Percentiles rank a stretch among this genome's conserved stretches.
Conservation (phyloP, 2,888 invertebrate genomes). For the Phyllotreta cruciferae region DNA sequence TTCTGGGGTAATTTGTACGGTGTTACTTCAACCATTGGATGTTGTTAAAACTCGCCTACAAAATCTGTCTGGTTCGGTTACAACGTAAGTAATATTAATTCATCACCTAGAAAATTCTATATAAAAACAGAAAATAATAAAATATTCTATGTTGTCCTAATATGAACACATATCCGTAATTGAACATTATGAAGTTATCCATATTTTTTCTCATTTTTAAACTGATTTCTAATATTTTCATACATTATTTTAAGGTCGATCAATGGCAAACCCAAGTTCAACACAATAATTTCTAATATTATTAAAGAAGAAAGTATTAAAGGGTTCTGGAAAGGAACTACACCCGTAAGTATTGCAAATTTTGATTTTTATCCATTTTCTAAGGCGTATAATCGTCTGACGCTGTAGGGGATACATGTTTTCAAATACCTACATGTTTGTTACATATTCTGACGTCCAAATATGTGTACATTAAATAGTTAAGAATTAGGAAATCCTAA, state of each 20-base stretch:
- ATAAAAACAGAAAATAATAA: neutral
- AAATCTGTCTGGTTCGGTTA: conserved; percentile 16
- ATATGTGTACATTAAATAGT: too few relatives aligned
- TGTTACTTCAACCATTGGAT: conserved; percentile 28
- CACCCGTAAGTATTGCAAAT: conserved; percentile 18
- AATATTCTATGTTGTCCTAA: too few relatives aligned
- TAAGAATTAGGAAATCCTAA: too few relatives aligned
- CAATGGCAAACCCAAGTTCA: conserved; percentile 5
- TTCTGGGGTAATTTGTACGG: conserved; percentile 25
- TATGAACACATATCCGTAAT: too few relatives aligned
- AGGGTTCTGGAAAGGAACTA: conserved; percentile 31
- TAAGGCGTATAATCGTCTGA: too few relatives aligned
- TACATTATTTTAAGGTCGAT: conserved; percentile 11
- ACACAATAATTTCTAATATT: conserved; percentile 17
- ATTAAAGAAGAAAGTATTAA: conserved; percentile 29
- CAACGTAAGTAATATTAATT: conserved; percentile 19
- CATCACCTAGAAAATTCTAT: neutral
- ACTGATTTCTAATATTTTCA: neutral
- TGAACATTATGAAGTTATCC: too few relatives aligned
- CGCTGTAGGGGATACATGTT: too few relatives aligned
- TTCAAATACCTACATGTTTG: too few relatives aligned
- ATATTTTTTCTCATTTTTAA: neutral
- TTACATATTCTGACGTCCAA: too few relatives aligned
- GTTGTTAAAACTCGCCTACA: conserved; percentile 31
- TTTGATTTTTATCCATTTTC: too few relatives aligned